Evolutionary conservation across 2,888 invertebrate genomes (phyloP).

Genomic region (Diarsia dahlii): DNA sequence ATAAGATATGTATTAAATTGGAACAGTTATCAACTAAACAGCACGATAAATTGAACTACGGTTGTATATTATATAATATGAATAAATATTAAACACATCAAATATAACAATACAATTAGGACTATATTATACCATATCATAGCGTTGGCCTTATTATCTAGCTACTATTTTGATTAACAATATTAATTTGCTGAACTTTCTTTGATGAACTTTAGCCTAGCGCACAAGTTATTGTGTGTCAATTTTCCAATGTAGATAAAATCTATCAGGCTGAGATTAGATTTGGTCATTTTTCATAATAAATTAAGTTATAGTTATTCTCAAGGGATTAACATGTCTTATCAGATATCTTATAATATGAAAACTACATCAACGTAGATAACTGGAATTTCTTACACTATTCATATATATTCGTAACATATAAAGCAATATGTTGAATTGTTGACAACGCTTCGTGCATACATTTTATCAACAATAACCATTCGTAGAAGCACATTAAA

Average conservation of each 20-base stretch:
- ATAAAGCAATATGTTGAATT: constrained; percentile 66
- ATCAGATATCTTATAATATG: constrained; percentile 43
- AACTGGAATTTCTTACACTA: constrained; percentile 55
- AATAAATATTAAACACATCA: constrained; percentile 27
- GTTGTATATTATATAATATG: constrained; percentile 15
- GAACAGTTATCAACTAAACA: constrained; percentile 43
- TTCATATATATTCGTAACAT: constrained; percentile 56
- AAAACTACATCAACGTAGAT: constrained; percentile 57
- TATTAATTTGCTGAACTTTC: constrained; percentile 39
- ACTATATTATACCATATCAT: constrained; percentile 40
- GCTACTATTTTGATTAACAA: constrained; percentile 44
- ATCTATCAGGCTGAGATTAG: constrained; percentile 42
- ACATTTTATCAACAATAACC: constrained; percentile 76
- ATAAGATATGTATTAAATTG: constrained; percentile 53
- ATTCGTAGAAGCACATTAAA: constrained; percentile 86
- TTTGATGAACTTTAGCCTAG: constrained; percentile 36
- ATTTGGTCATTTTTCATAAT: constrained; percentile 60
- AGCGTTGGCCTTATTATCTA: constrained; percentile 43
- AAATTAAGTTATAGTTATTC: constrained; percentile 38
- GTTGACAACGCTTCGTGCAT: constrained; percentile 71
- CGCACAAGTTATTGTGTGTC: constrained; percentile 26
- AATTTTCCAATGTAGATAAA: constrained; percentile 25
- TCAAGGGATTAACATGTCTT: constrained; percentile 57
- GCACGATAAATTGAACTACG: constrained; percentile 33
- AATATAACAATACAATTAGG: constrained; percentile 34